phyloP scores from a whole-genome alignment of 2,113 vertebrate genomes.

The Actinemys pallida region DNA sequence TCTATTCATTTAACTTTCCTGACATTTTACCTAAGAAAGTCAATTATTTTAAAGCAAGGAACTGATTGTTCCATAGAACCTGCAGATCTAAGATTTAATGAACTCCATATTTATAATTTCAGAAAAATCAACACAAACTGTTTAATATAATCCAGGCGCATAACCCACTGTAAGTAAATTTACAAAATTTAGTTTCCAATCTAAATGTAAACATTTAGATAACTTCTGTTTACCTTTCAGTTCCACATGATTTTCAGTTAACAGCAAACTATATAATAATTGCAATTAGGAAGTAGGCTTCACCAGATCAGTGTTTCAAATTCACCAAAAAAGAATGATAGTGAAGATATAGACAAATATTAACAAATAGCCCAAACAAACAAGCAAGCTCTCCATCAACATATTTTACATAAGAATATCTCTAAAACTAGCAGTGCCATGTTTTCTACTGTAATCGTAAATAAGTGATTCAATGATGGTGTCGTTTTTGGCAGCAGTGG shows the following conservation, averaged over 20 bases:
- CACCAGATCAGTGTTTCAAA: background rate
- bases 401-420: background rate
- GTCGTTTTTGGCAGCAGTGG: background rate
- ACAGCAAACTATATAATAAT: background rate
- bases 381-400: background rate
- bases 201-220: background rate
- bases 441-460: background rate
- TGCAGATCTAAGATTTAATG: background rate
- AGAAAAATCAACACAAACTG: background rate
- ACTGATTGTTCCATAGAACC: background rate
- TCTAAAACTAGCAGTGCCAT: background rate
- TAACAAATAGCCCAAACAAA: background rate
- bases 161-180: fast-evolving
- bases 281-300: background rate
- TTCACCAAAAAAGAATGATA: background rate
- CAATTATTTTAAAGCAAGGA: background rate
- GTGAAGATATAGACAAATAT: background rate
- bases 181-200: background rate
- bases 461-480: background rate
- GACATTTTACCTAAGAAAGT: background rate
- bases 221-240: background rate
- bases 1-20: background rate
- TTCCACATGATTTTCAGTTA: background rate
- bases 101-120: background rate
- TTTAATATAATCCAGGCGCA: background rate